Evolutionary conservation across 2,113 vertebrate genomes (phyloP).

Genomic region (Erythrocebus patas): DNA sequence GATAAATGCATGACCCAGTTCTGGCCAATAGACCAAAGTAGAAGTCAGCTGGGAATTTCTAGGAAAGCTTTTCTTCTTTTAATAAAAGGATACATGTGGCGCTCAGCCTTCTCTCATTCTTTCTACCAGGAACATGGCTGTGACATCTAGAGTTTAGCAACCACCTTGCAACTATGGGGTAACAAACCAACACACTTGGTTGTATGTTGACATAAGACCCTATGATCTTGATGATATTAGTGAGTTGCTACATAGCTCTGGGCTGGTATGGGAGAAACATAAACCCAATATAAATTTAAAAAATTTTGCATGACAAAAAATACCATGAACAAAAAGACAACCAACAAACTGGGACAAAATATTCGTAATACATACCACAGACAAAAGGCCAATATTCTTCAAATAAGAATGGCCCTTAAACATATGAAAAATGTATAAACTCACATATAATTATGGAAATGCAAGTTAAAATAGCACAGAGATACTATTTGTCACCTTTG

Average conservation of each 20-base stretch:
- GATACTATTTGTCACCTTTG: background rate
- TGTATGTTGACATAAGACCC: background rate
- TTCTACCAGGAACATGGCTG: background rate
- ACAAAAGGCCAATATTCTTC: background rate
- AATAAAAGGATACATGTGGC: background rate
- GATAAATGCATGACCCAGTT: background rate
- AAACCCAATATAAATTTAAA: background rate
- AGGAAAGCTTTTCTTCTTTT: background rate
- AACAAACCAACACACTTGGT: background rate
- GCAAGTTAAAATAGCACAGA: background rate
- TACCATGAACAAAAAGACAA: background rate
- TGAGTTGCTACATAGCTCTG: background rate
- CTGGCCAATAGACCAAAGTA: background rate
- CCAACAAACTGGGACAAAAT: background rate
- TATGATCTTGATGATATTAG: background rate
- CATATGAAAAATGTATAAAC: background rate
- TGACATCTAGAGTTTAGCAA: background rate
- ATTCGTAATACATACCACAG: background rate
- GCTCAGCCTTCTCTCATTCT: background rate
- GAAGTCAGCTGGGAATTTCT: background rate
- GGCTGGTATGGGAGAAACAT: background rate
- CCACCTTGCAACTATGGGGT: background rate
- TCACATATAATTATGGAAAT: background rate
- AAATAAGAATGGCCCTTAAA: background rate
- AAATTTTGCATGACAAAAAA: background rate